Percentiles rank a stretch among this genome's conserved stretches.
Evolutionary conservation across 2,888 invertebrate species (phyloP).

Genomic region (Eudiplozoon nipponicum): DNA sequence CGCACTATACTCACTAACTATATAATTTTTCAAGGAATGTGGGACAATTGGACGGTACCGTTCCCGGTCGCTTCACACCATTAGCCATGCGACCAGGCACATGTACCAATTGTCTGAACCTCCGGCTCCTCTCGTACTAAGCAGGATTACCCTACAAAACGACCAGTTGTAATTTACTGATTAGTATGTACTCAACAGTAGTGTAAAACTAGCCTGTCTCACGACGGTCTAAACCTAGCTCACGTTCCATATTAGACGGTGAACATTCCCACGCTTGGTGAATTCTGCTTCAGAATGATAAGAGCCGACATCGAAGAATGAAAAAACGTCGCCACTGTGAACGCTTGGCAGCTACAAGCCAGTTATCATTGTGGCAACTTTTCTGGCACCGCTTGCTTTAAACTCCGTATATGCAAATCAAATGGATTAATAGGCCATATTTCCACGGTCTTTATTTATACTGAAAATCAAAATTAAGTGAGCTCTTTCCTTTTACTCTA

Average conservation of each 20-base stretch:
- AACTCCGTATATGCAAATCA: no score
- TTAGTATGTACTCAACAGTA: no score
- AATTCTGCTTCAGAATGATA: constrained; percentile 42
- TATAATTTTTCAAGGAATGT: no score
- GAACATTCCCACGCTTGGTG: constrained; percentile 41
- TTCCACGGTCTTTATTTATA: no score
- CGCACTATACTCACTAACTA: no score
- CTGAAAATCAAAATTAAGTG: no score
- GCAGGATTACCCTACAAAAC: constrained; percentile 21
- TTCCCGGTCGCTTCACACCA: constrained; percentile 40
- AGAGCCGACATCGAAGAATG: constrained; percentile 43
- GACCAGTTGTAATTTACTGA: no score
- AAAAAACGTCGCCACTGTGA: constrained; percentile 39
- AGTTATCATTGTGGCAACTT: constrained; percentile 42
- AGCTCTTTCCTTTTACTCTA: no score
- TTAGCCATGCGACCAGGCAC: constrained; percentile 35
- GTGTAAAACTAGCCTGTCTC: constrained; percentile 36
- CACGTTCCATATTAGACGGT: constrained; percentile 37
- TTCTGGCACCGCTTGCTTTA: constrained; percentile 38
- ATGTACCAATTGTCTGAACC: constrained; percentile 35
- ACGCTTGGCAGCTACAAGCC: constrained; percentile 36
- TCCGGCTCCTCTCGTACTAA: constrained; percentile 29
- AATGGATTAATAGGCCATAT: no score
- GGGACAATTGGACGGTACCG: no score
- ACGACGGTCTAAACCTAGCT: constrained; percentile 38